Evolutionary conservation across 1,140 invertebrate species (phyloP).

Genomic region (Drosophila ercepeae): DNA sequence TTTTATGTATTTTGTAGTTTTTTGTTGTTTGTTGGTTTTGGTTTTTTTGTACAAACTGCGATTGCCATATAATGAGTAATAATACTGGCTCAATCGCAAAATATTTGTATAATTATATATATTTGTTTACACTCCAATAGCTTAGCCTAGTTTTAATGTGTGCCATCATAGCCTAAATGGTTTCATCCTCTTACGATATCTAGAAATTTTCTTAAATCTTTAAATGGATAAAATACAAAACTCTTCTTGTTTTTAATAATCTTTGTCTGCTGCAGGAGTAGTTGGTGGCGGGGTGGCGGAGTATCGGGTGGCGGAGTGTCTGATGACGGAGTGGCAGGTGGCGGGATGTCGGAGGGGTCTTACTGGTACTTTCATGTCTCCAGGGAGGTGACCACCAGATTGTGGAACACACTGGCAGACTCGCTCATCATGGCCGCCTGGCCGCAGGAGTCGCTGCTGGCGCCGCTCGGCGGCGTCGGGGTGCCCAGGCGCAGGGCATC

Average conservation of each 20-base stretch:
- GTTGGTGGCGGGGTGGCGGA: too few species aligned
- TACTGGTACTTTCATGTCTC: constrained; percentile 86
- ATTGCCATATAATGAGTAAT: constrained; percentile 43
- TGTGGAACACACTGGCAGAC: constrained; percentile 88
- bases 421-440: constrained; percentile 89
- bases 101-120: constrained; percentile 15
- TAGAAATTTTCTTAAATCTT: background rate
- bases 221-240: background rate
- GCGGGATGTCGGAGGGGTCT: background rate
- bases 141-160: constrained; percentile 1
- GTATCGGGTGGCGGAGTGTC: too few species aligned
- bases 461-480: constrained; percentile 82
- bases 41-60: constrained; percentile 27
- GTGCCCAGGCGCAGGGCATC: constrained; percentile 83
- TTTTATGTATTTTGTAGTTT: background rate
- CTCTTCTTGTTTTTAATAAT: background rate
- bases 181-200: background rate
- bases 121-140: constrained; percentile 14
- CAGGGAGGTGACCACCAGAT: constrained; percentile 87
- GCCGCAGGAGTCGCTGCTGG: constrained; percentile 85
- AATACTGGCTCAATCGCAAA: constrained; percentile 30
- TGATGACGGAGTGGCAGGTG: too few species aligned
- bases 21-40: constrained; percentile 4
- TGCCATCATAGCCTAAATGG: constrained; percentile 8
- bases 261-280: constrained; percentile 40